These are phyloP conservation scores for Branchipolynoe longqiensis DNA, from an alignment of 2,888 invertebrate genomes.

Conservation along the genomic window DNA sequence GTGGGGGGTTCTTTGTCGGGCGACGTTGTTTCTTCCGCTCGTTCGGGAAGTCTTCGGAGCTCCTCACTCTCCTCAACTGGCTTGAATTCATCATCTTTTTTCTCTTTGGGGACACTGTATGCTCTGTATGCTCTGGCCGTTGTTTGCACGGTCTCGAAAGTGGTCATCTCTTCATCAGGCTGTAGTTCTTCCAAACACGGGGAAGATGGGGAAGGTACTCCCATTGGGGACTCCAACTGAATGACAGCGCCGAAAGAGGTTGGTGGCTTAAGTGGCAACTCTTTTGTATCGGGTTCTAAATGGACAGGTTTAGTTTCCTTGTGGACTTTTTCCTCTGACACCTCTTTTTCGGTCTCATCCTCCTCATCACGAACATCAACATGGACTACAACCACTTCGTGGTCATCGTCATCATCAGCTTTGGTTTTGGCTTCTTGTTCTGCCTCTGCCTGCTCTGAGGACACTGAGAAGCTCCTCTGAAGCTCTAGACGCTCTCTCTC, in stretches of 20 bases:
- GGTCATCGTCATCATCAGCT: slow-evolving; percentile 24
- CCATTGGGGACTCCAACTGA: slow-evolving; percentile 50
- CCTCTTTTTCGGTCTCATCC: slow-evolving; percentile 31
- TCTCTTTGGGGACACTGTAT: neutral
- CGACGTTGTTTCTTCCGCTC: slow-evolving; percentile 52
- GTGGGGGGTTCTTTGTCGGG: slow-evolving; percentile 51
- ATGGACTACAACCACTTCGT: too few relatives aligned
- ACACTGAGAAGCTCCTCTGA: slow-evolving; percentile 49
- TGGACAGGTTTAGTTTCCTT: neutral
- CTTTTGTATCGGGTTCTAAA: slow-evolving; percentile 22
- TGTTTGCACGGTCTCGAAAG: slow-evolving; percentile 44
- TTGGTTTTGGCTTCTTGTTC: slow-evolving; percentile 55
- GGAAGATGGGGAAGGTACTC: slow-evolving; percentile 56
- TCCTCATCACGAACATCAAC: neutral
- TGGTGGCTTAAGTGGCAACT: slow-evolving; percentile 50
- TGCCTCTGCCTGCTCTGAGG: slow-evolving; percentile 51
- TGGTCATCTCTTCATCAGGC: slow-evolving; percentile 46
- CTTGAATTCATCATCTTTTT: slow-evolving; percentile 50
- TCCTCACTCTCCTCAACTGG: slow-evolving; percentile 56
- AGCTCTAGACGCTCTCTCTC: slow-evolving; percentile 44
- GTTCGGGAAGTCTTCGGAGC: slow-evolving; percentile 44
- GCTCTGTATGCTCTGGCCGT: too few relatives aligned
- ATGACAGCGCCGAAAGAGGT: slow-evolving; percentile 44
- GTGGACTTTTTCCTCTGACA: slow-evolving; percentile 34
- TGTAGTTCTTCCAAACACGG: slow-evolving; percentile 43